Evolutionary conservation across 2,113 vertebrate species (phyloP), one percentile per base, ranked within the genome.

Genomic region (Hypanus sabinus): DNA sequence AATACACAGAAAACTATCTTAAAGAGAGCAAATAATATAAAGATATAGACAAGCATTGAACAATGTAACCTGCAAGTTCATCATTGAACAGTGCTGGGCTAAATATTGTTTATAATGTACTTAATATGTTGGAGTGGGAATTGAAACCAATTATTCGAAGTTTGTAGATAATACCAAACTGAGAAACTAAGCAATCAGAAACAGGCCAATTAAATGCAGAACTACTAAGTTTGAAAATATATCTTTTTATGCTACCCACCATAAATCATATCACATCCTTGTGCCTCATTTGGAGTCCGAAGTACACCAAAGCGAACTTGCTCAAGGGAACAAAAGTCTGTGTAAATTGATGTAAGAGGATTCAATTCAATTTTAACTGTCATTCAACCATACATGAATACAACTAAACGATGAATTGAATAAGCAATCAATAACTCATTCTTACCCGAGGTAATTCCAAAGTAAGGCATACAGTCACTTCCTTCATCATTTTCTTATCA

Each of bases 391-490:
- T 46, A 46, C 46, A 46, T 46, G 46, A 46, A 46, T 46, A 46
- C 46, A 46, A 46, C 46, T 46, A 46, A 46, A 46, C 4, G 4
- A 46, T 46, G 46, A 46, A 46, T 73, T 46, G 12, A 46, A 75
- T 30, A 93, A 30, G 91, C 60, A 73, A 36, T 36, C 36, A 46
- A 27, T 93, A 46, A 73, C 22, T 73, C n/a, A 73, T 93, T 24
- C 91, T 93, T 24, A 55, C 70, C 68, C 73, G 90, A 93, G 91
- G 38, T 38, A 46, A 93, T 93, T 93, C 36, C 70, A 93, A 93
- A 73, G 91, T 73, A 93, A 93, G 91, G 91, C 91, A 93, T 70
- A 2, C 91, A 27, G 68, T 73, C 90, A 93, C 68, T 73, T 73
- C 36, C 91, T 93, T 73, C 70, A 93, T 10, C 57, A 38, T 14